Evolutionary conservation across 2,797 vertebrate genomes (phyloP).

Genomic region (Sorex maritimensis): DNA sequence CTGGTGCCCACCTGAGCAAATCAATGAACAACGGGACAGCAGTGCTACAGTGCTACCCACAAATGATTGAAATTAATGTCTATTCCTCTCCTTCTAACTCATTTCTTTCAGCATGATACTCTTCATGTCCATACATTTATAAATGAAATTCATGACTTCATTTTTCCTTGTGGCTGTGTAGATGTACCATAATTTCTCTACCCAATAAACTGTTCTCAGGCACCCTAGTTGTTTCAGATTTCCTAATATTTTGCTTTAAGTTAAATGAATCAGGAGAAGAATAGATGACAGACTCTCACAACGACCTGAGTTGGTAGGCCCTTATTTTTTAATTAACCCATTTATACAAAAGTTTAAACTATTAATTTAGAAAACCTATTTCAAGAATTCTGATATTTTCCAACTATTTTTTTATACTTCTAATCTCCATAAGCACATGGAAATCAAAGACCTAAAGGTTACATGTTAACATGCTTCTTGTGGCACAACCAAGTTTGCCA

Average conservation of each 20-base stretch:
- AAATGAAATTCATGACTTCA: no score
- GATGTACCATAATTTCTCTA: no score
- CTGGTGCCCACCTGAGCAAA: no score
- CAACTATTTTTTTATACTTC: neutral
- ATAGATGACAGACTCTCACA: neutral
- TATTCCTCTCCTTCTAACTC: no score
- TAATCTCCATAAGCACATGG: neutral
- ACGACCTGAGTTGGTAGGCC: neutral
- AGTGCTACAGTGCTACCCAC: no score
- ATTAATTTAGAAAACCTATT: neutral
- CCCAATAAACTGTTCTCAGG: neutral
- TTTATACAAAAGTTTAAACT: neutral
- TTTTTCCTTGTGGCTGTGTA: no score
- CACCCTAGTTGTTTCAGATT: neutral
- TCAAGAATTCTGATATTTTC: neutral
- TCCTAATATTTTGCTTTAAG: neutral
- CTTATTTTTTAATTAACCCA: neutral
- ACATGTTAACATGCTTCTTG: neutral
- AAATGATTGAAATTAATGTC: no score
- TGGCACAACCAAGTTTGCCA: neutral
- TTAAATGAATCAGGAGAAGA: neutral
- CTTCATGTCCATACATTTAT: no score
- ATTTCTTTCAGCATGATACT: no score
- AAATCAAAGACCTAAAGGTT: neutral
- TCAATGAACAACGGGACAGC: no score